Evolutionary conservation across 2,113 vertebrate species (phyloP).

Genomic region (Ammospiza caudacuta): DNA sequence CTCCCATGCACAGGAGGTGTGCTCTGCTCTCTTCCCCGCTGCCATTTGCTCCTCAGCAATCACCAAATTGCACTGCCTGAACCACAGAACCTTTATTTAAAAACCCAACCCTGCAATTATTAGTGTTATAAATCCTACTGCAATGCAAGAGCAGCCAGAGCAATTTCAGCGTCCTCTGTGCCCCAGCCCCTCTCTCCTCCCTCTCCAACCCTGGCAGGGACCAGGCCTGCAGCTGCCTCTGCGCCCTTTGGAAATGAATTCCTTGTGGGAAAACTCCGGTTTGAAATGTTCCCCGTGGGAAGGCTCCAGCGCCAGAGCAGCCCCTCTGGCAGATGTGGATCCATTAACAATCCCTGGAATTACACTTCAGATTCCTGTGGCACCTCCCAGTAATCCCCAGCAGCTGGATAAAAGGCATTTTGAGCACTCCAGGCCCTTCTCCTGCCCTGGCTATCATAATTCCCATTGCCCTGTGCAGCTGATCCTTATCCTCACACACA

Average conservation of each 20-base stretch:
- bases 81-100: neutral
- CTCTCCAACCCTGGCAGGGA: neutral
- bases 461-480: neutral
- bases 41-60: neutral
- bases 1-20: rapidly evolving
- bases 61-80: neutral
- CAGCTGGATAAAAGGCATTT: neutral
- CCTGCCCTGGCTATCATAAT: neutral
- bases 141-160: rapidly evolving
- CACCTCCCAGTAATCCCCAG: neutral
- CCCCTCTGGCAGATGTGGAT: neutral
- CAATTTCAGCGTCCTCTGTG: neutral
- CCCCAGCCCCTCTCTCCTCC: neutral
- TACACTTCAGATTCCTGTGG: neutral
- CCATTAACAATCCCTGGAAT: neutral
- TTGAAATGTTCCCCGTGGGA: neutral
- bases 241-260: neutral
- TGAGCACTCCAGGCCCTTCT: neutral
- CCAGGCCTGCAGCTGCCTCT: neutral
- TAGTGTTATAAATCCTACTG: neutral
- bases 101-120: neutral
- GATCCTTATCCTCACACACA: neutral
- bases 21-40: neutral
- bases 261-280: rapidly evolving
- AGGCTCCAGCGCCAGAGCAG: neutral